Percentiles rank a stretch among this genome's conserved stretches.
These are phyloP conservation scores for Chondrosia reniformis DNA, from an alignment of 37 sponge, comb jelly and placozoan species.

Conservation along the genomic window DNA sequence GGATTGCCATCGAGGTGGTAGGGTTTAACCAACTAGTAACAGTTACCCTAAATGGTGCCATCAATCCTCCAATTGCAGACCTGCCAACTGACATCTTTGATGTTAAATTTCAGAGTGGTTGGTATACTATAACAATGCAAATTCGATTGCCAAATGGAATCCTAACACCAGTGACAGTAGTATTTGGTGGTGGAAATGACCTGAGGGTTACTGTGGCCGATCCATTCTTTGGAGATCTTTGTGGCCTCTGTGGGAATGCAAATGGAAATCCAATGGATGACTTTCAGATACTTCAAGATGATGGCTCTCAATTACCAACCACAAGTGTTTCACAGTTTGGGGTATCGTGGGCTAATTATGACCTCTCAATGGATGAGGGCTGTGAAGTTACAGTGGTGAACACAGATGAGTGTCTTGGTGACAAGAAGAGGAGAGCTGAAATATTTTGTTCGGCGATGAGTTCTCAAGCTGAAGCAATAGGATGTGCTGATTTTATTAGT, in stretches of 20 bases:
- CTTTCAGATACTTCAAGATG: not conserved
- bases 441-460: not conserved
- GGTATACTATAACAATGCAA: not conserved
- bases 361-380: not conserved
- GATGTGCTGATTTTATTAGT: not conserved
- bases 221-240: not conserved
- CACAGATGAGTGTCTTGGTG: not conserved
- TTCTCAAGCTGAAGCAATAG: not conserved
- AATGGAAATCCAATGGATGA: not conserved
- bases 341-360: not conserved
- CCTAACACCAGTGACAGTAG: not conserved
- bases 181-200: not conserved
- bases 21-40: not conserved
- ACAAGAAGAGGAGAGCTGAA: not conserved
- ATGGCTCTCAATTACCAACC: not conserved
- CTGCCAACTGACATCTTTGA: not conserved
- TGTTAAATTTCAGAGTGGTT: not conserved
- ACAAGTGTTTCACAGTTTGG: not conserved
- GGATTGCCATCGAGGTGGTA: not conserved
- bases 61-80: not conserved
- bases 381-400: too few species aligned
- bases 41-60: not conserved
- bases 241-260: not conserved
- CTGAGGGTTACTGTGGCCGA: not conserved
- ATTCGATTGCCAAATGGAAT: not conserved